Base-by-base conservation (phyloP, 2,888 invertebrate genomes). In the Drosophila austrosaltans region DNA sequence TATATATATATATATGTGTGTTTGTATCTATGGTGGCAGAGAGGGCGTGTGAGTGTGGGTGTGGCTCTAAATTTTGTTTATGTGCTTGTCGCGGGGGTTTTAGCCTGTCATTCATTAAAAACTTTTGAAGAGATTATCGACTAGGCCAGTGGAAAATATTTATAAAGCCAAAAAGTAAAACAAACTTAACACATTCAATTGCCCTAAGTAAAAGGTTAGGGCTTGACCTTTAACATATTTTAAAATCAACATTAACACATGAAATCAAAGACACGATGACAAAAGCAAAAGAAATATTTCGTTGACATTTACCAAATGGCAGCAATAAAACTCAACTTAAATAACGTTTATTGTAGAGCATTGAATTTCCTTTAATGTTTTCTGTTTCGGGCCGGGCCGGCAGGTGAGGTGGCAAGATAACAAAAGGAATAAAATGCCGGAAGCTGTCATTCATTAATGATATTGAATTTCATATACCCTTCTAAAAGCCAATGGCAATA, bases 311-410 rank as follows among this genome's bases (percentile, higher is more conserved):
- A 57, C 70, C 69, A 80, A 81, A 81, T 81, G 76, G 57, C 57
- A 66, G 61, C 81, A 81, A 78, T 82, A 78, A 82, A 48, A 82
- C 78, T 80, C 69, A 74, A 72, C 66, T 78, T 75, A 81, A 80
- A 78, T 62, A 80, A 78, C 70, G 63, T 75, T 82, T 73, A 75
- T 64, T 65, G 62, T 42, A 67, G 12, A 69, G 67, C 71, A 75
- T 79, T 69, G 66, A 79, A 62, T 82, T 75, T 68, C 73, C 72
- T 48, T 67, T 44, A 59, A 40, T 36, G 61, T 39, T 2, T 30
- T 1, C 1, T n/a, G 22, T 6, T 30, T 6, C 1, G 5, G 12
- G 8, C 36, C 10, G 8, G n/a, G 20, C 1, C 0, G 8, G 16
- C 40, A 30, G 3, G 22, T 12, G 8, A 36, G 22, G 10, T 8